A percentile compares a stretch with the other conserved stretches of the same genome.
phyloP scores from a whole-genome alignment of 1,140 invertebrate genomes.

The Helicoverpa zea region DNA sequence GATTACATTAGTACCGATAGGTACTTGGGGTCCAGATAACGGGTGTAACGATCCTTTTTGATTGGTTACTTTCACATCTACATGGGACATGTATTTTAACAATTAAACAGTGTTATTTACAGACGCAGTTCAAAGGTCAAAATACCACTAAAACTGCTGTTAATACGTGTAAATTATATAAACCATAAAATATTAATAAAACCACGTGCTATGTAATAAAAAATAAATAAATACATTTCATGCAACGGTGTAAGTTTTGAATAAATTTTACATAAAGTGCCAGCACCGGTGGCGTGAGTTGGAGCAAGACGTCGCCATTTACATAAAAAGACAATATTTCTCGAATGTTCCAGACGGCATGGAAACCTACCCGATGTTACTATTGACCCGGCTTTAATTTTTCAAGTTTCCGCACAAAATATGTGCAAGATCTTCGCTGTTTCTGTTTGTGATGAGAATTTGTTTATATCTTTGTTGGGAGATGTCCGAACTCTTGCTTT shows the following conservation, averaged over 20 bases:
- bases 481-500: not conserved
- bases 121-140: too few species aligned
- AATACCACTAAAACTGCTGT: too few species aligned
- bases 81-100: too few species aligned
- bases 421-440: not conserved
- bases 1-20: too few species aligned
- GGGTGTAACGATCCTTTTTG: too few species aligned
- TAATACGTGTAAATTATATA: not conserved
- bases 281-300: not conserved
- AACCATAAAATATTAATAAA: not conserved
- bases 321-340: constrained; percentile 34
- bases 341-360: constrained; percentile 1
- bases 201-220: constrained; percentile 20
- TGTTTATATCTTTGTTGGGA: not conserved
- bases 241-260: constrained; percentile 28
- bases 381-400: constrained; percentile 12
- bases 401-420: not conserved
- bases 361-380: not conserved
- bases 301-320: not conserved
- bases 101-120: too few species aligned
- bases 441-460: not conserved
- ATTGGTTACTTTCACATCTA: too few species aligned
- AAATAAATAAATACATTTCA: constrained; percentile 30
- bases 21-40: too few species aligned
- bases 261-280: constrained; percentile 35